Base-by-base conservation (phyloP, 2,888 invertebrate species). In the Catocala sponsa region DNA sequence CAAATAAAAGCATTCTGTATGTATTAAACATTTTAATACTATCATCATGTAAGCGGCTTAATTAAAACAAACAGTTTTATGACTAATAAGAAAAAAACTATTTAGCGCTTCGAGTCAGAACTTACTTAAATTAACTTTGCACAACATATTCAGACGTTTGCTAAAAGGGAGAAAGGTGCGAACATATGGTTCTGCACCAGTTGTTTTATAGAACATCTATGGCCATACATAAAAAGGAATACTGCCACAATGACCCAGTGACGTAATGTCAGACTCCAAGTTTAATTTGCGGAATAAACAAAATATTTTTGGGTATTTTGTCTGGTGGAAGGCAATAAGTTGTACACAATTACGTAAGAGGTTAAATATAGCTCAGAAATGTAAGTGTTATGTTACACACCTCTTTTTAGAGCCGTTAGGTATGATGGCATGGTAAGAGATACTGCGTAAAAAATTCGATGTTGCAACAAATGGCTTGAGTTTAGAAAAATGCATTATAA, bases 41-140 rank as follows among this genome's bases (percentile, higher is more conserved):
- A 59, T 65, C 59, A 62, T 59, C 65, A 54, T 62, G 60, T 50
- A 63, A 60, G 44, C 55, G 53, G 55, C 10, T 59, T 59, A 68
- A 71, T 70, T 61, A 72, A 66, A 68, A 70, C 63, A 70, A 67
- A 61, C 59, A 68, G 59, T 59, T 68, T 65, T 70, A 67, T 57
- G 47, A 56, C 43, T 55, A 55, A 70, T 67, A 59, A 57, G 46
- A 32, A 32, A 54, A 70, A 52, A 58, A 48, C 2, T 6, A 25
- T 62, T 70, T 63, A 62, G 52, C 59, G 57, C 62, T 49, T 44
- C 44, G 44, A n/a, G 5, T n/a, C 2, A 47, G 9, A 48, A 41
- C 32, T 12, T 13, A 51, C 38, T 48, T 59, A 64, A 44, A 66
- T 70, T 70, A 63, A 53, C 41, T 67, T 54, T 44, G 58, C 41